Percentiles rank a stretch among this genome's conserved stretches.
phyloP scores from a whole-genome alignment of 2,797 vertebrate species.

The Brotula barbata region DNA sequence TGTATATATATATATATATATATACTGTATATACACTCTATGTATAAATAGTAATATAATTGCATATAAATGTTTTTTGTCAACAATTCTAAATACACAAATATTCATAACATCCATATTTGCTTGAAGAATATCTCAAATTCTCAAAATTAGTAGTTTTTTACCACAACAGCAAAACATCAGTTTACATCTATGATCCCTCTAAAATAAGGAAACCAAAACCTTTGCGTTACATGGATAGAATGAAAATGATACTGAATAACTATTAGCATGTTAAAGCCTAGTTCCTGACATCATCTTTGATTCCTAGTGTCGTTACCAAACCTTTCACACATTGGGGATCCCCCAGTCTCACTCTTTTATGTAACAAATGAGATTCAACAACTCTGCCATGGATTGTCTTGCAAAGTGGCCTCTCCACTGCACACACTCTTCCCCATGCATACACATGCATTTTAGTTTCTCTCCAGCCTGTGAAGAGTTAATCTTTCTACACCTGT shows the following conservation, averaged over 20 bases:
- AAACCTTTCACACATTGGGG: constrained; percentile 65
- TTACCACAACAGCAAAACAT: constrained; percentile 1
- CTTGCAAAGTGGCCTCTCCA: constrained; percentile 60
- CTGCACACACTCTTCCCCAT: constrained; percentile 34
- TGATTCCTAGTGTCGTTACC: constrained; percentile 57
- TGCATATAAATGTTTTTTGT: too few species aligned
- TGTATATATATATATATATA: too few species aligned
- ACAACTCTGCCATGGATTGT: constrained; percentile 52
- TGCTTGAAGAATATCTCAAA: too few species aligned
- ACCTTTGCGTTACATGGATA: constrained; percentile 36
- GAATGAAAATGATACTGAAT: constrained; percentile 60
- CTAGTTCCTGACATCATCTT: constrained; percentile 24
- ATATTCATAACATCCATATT: too few species aligned
- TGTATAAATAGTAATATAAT: too few species aligned
- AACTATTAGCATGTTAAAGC: constrained; percentile 70
- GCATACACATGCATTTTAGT: constrained; percentile 42
- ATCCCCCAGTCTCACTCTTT: constrained; percentile 68
- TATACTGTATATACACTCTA: too few species aligned
- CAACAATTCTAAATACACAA: too few species aligned
- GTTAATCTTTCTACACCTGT: constrained; percentile 94
- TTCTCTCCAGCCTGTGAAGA: constrained; percentile 76
- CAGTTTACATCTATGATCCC: constrained; percentile 10
- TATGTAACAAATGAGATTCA: constrained; percentile 66
- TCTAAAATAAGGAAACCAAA: constrained; percentile 61
- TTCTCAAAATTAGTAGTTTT: too few species aligned